Base-by-base conservation (phyloP, 1,140 invertebrate genomes). In the Brachionus plicatilis region DNA sequence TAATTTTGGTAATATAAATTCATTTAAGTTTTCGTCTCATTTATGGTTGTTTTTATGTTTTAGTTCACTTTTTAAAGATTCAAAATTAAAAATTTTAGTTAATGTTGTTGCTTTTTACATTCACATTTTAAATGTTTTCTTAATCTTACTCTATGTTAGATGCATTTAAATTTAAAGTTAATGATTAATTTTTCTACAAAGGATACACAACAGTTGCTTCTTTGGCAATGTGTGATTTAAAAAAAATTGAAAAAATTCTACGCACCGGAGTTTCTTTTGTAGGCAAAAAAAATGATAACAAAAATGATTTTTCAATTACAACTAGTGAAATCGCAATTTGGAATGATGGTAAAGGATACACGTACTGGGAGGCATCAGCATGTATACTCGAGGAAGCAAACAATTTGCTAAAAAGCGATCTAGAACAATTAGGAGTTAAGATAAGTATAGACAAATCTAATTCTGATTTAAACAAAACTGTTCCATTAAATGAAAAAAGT, bases 381-480 rank as follows among this genome's bases (percentile, higher is more conserved):
- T 90, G 94, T 72, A 91, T 98, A 4, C 93, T 97, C 47, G 86
- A 91, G 45, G 94, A 96, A 90, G 95, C 96, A 17, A 92, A 94
- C 47, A 84, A 85, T 27, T 83, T 90, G 6, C 85, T 90, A 41
- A 86, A 88, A 83, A 86, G 87, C 7, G 89, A 90, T 60, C 85
- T 90, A 3, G 87, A 87, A 14, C 86, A 86, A 14, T n/a, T 87
- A 1, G 88, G 87, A 8, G 86, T 90, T 20, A 75, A 37, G 17
- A 72, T 85, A 11, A 84, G 17, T 9, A 43, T 12, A 12, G n/a
- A 84, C 1, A 68, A 72, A 78, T 9, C 50, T 17, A 60, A 78
- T 27, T 47, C 17, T 6, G 70, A 47, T 12, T 53, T 60, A 29
- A 37, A 72, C 29, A 85, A 66, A n/a, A 37, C 43, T 11, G 6